Conservation (phyloP, 2,113 vertebrate genomes). For the Solea senegalensis region DNA sequence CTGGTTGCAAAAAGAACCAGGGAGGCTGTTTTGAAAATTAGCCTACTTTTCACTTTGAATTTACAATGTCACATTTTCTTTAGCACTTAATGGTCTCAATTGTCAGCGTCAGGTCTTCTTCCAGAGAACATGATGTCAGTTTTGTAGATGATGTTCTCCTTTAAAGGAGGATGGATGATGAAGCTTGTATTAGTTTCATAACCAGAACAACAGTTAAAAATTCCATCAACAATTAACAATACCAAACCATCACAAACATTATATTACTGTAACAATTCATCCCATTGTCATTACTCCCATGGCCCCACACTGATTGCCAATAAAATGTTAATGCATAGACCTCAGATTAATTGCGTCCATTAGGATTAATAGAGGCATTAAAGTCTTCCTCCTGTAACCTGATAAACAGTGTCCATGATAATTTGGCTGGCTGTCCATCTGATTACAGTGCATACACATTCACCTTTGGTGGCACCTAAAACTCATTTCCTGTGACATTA, state of each 20-base stretch:
- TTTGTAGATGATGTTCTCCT: too few species aligned
- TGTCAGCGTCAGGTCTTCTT: too few species aligned
- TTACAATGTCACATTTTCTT: too few species aligned
- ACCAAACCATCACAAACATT: neutral
- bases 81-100: too few species aligned
- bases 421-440: neutral
- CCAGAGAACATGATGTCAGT: too few species aligned
- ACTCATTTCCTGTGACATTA: neutral
- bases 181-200: too few species aligned
- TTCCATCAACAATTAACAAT: neutral
- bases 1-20: too few species aligned
- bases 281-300: too few species aligned
- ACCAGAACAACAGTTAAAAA: too few species aligned
- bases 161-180: too few species aligned
- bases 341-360: neutral
- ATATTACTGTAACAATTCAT: neutral
- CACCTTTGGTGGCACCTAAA: neutral
- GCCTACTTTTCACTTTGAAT: too few species aligned
- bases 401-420: neutral
- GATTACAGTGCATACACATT: neutral
- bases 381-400: neutral
- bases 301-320: neutral
- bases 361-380: conserved; percentile 3
- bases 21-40: too few species aligned
- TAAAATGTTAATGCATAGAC: neutral